Conservation (phyloP, 1,140 invertebrate species). For the Ladona fulva region DNA sequence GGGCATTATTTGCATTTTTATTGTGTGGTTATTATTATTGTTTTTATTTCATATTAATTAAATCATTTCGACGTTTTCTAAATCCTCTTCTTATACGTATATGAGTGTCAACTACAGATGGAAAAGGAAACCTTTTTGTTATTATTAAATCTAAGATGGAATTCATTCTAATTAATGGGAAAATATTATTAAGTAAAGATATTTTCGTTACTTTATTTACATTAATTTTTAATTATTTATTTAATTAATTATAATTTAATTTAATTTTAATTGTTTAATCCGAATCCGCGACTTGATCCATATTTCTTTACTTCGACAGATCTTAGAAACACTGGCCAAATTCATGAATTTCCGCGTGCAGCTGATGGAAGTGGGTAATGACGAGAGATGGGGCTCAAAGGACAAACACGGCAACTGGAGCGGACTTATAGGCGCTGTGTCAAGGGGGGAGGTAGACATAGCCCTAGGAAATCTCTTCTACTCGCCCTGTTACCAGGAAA, state of each 20-base stretch:
- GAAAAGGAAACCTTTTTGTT: not conserved
- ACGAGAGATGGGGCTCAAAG: slow-evolving; percentile 53
- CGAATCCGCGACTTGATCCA: not conserved
- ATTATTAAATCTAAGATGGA: not conserved
- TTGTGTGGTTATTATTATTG: too few relatives aligned
- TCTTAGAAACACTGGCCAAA: slow-evolving; percentile 52
- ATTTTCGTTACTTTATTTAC: not conserved
- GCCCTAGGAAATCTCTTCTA: slow-evolving; percentile 70
- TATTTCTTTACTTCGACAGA: slow-evolving; percentile 35
- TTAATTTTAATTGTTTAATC: not conserved
- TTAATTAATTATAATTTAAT: not conserved
- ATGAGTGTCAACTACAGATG: too few relatives aligned
- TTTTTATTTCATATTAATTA: too few relatives aligned
- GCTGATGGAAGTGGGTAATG: slow-evolving; percentile 51
- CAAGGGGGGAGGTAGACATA: slow-evolving; percentile 54
- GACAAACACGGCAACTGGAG: slow-evolving; percentile 50
- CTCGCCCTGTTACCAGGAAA: slow-evolving; percentile 51
- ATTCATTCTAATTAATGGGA: not conserved
- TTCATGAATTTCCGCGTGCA: slow-evolving; percentile 57
- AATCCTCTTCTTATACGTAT: too few relatives aligned
- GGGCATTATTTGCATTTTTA: too few relatives aligned
- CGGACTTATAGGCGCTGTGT: slow-evolving; percentile 61
- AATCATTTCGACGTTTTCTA: too few relatives aligned
- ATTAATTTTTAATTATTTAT: not conserved
- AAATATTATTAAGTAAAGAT: not conserved